A percentile compares a stretch with the other conserved stretches of the same genome.
Evolutionary conservation across 2,888 invertebrate species (phyloP).

Genomic region (Mythimna impura): DNA sequence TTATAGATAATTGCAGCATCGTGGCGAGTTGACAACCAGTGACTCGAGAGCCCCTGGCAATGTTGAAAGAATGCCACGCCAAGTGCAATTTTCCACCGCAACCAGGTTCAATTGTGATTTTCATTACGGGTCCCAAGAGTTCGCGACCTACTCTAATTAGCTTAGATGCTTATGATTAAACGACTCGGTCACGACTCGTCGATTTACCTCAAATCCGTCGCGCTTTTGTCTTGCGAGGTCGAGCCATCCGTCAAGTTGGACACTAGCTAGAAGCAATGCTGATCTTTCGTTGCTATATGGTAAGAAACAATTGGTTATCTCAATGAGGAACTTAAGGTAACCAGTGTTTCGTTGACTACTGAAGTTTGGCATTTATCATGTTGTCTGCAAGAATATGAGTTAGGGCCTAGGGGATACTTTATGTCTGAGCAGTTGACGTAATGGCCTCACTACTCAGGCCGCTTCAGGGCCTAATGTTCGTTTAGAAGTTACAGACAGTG

Average conservation of each 20-base stretch:
- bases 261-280: conserved; percentile 68
- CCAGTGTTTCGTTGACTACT: conserved; percentile 57
- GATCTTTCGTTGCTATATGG: conserved; percentile 37
- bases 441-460: conserved; percentile 66
- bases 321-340: conserved; percentile 37
- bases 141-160: conserved; percentile 90
- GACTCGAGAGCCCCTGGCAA: conserved; percentile 73
- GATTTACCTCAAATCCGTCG: conserved; percentile 87
- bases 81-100: conserved; percentile 85
- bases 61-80: conserved; percentile 79
- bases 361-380: conserved; percentile 60
- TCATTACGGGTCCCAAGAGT: conserved; percentile 87
- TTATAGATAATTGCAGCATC: conserved; percentile 64
- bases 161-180: conserved; percentile 89
- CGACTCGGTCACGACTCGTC: conserved; percentile 86
- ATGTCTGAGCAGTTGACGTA: conserved; percentile 69
- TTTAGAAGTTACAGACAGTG: conserved; percentile 64
- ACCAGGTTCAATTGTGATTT: conserved; percentile 88
- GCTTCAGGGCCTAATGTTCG: conserved; percentile 64
- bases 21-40: conserved; percentile 70
- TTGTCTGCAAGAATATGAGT: conserved; percentile 63
- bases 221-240: conserved; percentile 84
- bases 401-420: conserved; percentile 70
- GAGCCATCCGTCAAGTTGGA: conserved; percentile 80
- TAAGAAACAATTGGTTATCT: conserved; percentile 47